Percentiles rank a stretch among this genome's conserved stretches.
Conservation (phyloP, 2,888 invertebrate genomes). For the Spicauda simplicius region DNA sequence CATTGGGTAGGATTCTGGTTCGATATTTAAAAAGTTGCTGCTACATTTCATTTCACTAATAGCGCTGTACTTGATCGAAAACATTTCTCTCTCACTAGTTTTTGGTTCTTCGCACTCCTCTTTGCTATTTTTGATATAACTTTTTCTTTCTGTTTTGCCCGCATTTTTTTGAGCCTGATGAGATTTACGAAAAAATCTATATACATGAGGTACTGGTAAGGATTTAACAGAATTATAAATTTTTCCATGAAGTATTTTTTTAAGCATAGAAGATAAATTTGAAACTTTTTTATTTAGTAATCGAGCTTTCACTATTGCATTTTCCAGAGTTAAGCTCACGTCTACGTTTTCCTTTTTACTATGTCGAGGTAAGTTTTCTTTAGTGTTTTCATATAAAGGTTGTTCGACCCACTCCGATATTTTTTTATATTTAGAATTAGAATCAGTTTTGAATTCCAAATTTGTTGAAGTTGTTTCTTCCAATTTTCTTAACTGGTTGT, state of each 20-base stretch:
- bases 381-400: background rate
- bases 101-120: background rate
- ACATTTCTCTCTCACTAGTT: background rate
- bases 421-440: background rate
- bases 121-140: background rate
- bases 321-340: background rate
- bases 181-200: background rate
- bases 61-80: constrained; percentile 4
- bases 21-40: background rate
- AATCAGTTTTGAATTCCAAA: background rate
- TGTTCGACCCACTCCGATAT: no score
- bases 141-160: background rate
- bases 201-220: background rate
- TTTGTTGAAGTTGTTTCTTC: background rate
- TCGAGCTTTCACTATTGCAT: background rate
- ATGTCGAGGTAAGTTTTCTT: background rate
- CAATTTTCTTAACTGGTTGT: background rate
- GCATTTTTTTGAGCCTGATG: background rate
- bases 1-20: background rate
- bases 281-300: background rate
- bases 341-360: background rate
- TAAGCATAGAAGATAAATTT: constrained; percentile 1
- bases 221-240: background rate
- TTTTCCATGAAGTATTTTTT: background rate
- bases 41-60: background rate